Percentiles rank a stretch among this genome's conserved stretches.
phyloP scores from a whole-genome alignment of 2,797 vertebrate genomes.

The Benthosema pterotum region DNA sequence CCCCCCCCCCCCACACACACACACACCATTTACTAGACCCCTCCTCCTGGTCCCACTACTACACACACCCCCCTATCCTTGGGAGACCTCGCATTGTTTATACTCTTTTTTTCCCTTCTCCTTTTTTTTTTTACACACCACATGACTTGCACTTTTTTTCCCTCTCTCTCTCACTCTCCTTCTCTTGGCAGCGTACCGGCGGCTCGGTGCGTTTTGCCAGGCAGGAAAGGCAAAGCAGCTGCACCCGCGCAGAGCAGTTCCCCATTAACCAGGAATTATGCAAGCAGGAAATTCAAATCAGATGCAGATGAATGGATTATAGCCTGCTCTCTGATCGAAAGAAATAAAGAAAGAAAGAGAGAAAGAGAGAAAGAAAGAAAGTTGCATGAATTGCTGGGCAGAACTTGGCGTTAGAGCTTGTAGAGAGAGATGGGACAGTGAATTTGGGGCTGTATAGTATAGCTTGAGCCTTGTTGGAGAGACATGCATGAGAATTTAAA shows the following conservation, averaged over 20 bases:
- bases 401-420: too few relatives aligned
- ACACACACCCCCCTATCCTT: slow-evolving; percentile 35
- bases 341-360: not conserved
- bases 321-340: slow-evolving; percentile 53
- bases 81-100: slow-evolving; percentile 63
- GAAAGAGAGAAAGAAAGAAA: not conserved
- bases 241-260: slow-evolving; percentile 59
- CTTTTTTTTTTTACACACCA: slow-evolving; percentile 52
- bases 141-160: slow-evolving; percentile 74
- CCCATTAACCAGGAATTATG: slow-evolving; percentile 72
- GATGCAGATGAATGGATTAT: slow-evolving; percentile 73
- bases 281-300: slow-evolving; percentile 79
- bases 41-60: not conserved
- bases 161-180: slow-evolving; percentile 16
- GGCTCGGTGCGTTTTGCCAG: slow-evolving; percentile 44
- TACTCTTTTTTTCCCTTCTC: slow-evolving; percentile 69
- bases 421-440: not conserved
- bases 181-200: not conserved
- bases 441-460: too few relatives aligned
- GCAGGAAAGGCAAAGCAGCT: slow-evolving; percentile 70
- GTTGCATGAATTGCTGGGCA: too few relatives aligned
- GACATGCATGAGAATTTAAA: too few relatives aligned
- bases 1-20: slow-evolving; percentile 35
- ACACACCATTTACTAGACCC: not conserved
- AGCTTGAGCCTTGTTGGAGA: not conserved